A percentile compares a stretch with the other conserved stretches of the same genome.
phyloP scores from a whole-genome alignment of 2,797 vertebrate species.

The Platyrinchus mystaceus region DNA sequence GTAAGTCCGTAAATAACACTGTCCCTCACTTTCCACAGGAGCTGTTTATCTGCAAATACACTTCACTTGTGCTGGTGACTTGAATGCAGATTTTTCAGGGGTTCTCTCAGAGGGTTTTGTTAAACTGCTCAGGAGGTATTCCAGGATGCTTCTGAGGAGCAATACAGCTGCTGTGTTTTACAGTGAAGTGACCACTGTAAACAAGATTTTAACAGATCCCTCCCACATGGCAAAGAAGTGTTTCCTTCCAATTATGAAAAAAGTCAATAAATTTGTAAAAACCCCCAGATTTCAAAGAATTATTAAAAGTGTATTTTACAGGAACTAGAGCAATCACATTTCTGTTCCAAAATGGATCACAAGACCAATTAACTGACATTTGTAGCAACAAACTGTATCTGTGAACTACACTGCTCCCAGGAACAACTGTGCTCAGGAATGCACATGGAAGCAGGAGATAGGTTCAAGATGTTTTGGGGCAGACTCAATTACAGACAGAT shows the following conservation, averaged over 20 bases:
- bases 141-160: neutral
- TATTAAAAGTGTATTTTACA: neutral
- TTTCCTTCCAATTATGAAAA: neutral
- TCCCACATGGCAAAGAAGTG: neutral
- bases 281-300: neutral
- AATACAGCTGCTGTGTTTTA: neutral
- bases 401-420: conserved; percentile 46
- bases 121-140: neutral
- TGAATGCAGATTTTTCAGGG: neutral
- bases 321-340: neutral
- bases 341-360: neutral
- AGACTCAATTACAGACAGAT: conserved; percentile 75
- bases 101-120: neutral
- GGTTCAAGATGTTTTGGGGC: conserved; percentile 76
- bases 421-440: conserved; percentile 56
- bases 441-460: conserved; percentile 64
- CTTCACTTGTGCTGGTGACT: neutral
- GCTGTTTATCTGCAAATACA: neutral
- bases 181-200: neutral
- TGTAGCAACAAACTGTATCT: conserved; percentile 3
- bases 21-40: neutral
- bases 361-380: neutral
- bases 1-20: neutral
- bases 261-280: neutral
- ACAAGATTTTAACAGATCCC: neutral